phyloP scores from a whole-genome alignment of 1,140 invertebrate genomes.

The Pseudoatta argentina region DNA sequence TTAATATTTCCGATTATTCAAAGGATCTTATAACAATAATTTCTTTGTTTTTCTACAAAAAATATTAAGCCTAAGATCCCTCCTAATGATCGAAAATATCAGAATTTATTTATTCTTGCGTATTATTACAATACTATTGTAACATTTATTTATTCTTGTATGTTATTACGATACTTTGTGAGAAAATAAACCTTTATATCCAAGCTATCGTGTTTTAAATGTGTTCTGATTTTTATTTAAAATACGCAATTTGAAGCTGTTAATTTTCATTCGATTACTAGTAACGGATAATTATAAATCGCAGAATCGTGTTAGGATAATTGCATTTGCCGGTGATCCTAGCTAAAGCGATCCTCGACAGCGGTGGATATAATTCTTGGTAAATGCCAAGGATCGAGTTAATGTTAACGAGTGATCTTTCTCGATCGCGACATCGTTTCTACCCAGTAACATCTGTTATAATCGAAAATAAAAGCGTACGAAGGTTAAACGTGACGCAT shows the following conservation, averaged over 20 bases:
- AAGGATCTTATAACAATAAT: background rate
- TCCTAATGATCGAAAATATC: background rate
- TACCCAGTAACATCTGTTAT: background rate
- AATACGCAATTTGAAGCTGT: background rate
- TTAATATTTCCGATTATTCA: background rate
- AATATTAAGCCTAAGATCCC: background rate
- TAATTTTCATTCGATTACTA: background rate
- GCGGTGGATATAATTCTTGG: constrained; percentile 15
- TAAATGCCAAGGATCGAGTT: constrained; percentile 54
- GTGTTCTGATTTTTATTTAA: background rate
- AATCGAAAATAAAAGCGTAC: constrained; percentile 18
- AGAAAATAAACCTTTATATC: background rate
- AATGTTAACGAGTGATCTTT: constrained; percentile 40
- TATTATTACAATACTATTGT: background rate
- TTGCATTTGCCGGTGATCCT: constrained; percentile 19
- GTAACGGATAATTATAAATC: background rate
- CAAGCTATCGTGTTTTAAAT: too few species aligned
- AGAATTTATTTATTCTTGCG: background rate
- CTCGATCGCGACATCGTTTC: constrained; percentile 24
- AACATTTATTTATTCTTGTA: background rate
- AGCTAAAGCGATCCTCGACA: background rate
- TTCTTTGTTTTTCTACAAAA: background rate
- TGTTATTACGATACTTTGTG: background rate
- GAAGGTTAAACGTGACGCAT: constrained; percentile 26
- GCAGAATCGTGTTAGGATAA: constrained; percentile 16